Evolutionary conservation across 1,140 invertebrate genomes (phyloP), one percentile per base, ranked within the genome.

Genomic region (Temnothorax nylanderi): DNA sequence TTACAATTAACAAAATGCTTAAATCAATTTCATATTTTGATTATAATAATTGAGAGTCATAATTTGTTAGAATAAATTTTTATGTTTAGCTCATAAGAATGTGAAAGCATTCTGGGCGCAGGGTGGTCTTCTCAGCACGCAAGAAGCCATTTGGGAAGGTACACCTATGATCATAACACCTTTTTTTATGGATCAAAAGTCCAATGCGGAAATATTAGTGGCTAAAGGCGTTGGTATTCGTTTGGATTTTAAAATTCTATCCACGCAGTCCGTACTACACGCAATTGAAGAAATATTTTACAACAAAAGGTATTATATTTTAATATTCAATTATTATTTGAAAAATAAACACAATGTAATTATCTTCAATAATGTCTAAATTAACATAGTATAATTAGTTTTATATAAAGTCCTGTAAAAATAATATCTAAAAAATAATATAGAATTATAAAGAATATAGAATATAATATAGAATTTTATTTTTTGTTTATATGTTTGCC

Each of bases 141-240:
- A 97, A 86, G 97, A 98, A 94, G 96, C 97, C 5, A 94, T 98
- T 16, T 97, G 97, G 93, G 96, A 97, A 88, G 96, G 96, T 91
- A 96, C 97, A 8, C 97, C 97, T 1, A 95, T 98, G 5, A 94
- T 98, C 26, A 97, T 96, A 3, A 95, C 97, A 77, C 97, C 97
- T 47, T 95, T 97, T 44, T 96, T 97, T 54, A 96, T 95, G 11
- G 97, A 97, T 93, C 97, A 97, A 89, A 94, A 93, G 3, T 95
- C 95, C 64, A 97, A 97, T 87, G 94, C 96, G 84, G 93, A 95
- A 5, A 94, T 95, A 58, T 95, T 95, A 0, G 92, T 96, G 65
- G 80, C 94, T 21, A 90, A 91, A 16, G 96, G 96, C 7, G 95
- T 95, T 74, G 96, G 95, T 44, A 92, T 95, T 80, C 49, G 21